Conservation (phyloP, 2,797 vertebrate genomes). For the Setipinna tenuifilis region DNA sequence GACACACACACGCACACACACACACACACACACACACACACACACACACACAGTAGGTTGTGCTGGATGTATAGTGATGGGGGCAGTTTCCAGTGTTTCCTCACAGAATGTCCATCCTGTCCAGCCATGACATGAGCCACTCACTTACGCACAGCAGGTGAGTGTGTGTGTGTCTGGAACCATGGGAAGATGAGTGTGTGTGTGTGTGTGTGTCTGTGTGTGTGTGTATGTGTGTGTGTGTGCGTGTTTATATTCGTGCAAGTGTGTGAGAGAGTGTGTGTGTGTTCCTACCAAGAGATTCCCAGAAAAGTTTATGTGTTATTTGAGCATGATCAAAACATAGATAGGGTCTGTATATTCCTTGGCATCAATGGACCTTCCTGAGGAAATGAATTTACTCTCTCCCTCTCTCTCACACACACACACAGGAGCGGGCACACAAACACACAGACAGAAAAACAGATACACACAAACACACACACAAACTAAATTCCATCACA, state of each 20-base stretch:
- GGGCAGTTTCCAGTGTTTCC: background rate
- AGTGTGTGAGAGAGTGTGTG: background rate
- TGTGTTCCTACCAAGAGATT: slow-evolving; percentile 12
- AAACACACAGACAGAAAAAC: slow-evolving; percentile 9
- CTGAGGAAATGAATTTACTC: background rate
- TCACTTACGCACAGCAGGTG: background rate
- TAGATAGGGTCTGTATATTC: slow-evolving; percentile 15
- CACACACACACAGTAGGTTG: background rate
- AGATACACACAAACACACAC: background rate
- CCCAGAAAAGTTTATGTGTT: background rate
- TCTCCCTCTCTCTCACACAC: background rate
- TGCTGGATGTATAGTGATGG: background rate
- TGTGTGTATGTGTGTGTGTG: background rate
- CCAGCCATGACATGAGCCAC: background rate
- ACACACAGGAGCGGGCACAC: background rate
- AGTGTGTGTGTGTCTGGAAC: background rate
- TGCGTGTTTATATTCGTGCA: background rate
- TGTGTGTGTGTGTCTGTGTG: background rate
- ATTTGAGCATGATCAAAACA: slow-evolving; percentile 9
- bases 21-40: background rate
- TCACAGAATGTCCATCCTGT: background rate
- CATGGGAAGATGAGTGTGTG: background rate
- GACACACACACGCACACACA: background rate
- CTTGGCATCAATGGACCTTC: slow-evolving; percentile 18
- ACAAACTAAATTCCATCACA: no score